Evolutionary conservation across 2,797 vertebrate species (phyloP), one percentile per base, ranked within the genome.

Genomic region (Crenichthys baileyi): DNA sequence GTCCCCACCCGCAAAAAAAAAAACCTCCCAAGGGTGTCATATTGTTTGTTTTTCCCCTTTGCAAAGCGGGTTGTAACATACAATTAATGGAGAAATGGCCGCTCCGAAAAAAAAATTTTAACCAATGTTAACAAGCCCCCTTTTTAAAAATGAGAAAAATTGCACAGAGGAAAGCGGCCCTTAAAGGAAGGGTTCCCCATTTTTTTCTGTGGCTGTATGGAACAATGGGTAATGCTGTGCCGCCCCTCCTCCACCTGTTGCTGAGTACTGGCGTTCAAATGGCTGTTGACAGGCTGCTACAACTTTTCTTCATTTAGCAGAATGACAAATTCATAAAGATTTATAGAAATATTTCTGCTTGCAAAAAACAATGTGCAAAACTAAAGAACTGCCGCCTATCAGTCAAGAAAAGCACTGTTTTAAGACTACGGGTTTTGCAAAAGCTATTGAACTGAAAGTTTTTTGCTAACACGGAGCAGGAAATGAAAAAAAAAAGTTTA

Each of bases 231-330:
- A 44, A 68, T n/a, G 24, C 11, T 4, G 39, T 70, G 41, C 41
- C 26, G 41, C 67, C 67, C 41, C 67, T 46, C 41, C 20, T 41
- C 18, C 63, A 67, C 63, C 67, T 70, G 67, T 67, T 67, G 63
- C 63, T 67, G 39, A 41, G 20, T 24, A 41, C 41, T 24, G 36
- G 29, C 7, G 9, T 39, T 39, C 7, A 67, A 41, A 22, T 4
- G 11, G 63, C 18, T 39, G 31, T 7, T 24, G 63, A 41, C 20
- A 24, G 1, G 36, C 22, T 41, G 31, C 63, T 67, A 41, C 36
- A 36, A 20, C 18, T 63, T 29, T 51, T 36, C 36, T 1, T 63
- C 3, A 6, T 16, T 63, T 63, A 63, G 9, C 36, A 26, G 61
- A 36, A 36, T 36, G 31, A 9, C 31, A 4, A 8, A 63, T 63